Conservation (phyloP, 2,888 invertebrate genomes). For the Drosophila basisetae region DNA sequence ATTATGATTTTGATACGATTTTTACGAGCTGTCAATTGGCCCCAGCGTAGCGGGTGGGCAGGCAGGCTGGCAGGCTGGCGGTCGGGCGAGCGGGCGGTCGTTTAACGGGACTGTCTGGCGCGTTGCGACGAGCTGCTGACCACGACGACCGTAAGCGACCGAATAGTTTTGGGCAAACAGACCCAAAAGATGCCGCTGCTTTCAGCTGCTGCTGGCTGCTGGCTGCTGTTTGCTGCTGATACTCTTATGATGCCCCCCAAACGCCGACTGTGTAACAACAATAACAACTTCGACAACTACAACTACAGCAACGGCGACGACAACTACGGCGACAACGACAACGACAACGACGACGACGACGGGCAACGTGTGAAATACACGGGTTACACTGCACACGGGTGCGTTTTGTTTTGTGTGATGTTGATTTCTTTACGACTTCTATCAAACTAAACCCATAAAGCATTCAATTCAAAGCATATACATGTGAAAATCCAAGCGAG, state of each 20-base stretch:
- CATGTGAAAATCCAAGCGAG: conserved; percentile 86
- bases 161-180: conserved; percentile 63
- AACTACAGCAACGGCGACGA: conserved; percentile 21
- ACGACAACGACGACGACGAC: conserved; percentile 29
- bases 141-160: conserved; percentile 71
- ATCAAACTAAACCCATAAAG: conserved; percentile 86
- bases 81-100: conserved; percentile 13
- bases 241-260: conserved; percentile 37
- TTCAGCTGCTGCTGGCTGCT: conserved; percentile 32
- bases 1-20: conserved; percentile 80
- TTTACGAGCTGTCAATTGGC: conserved; percentile 82
- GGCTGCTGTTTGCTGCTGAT: conserved; percentile 31
- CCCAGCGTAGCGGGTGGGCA: conserved; percentile 26
- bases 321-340: conserved; percentile 14
- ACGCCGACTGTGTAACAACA: conserved; percentile 29
- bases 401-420: conserved; percentile 83
- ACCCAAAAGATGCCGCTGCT: conserved; percentile 55
- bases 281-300: conserved; percentile 27
- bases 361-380: conserved; percentile 64
- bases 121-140: conserved; percentile 66
- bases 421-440: conserved; percentile 86
- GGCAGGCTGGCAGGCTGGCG: conserved; percentile 1
- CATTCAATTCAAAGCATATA: conserved; percentile 86
- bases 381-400: conserved; percentile 59
- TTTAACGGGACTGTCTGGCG: conserved; percentile 18